Evolutionary conservation across 2,797 vertebrate species (phyloP), one percentile per base, ranked within the genome.

Genomic region (Vespertilio murinus): DNA sequence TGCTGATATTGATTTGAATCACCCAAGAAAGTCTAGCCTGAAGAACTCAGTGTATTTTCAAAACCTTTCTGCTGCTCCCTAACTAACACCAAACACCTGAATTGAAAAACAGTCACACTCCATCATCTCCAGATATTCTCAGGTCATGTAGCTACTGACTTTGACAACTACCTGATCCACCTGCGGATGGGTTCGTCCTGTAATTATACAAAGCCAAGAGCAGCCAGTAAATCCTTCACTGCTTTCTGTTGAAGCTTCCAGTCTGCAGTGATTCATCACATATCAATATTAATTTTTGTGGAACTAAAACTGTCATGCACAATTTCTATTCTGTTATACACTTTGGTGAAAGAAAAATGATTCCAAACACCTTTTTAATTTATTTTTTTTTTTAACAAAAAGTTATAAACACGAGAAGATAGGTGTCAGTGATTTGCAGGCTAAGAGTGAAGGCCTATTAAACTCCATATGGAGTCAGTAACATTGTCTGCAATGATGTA

Each of bases 231-330:
- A 95, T 78, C 54, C 59, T 91, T 85, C 77, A 84, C 56, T 93
- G 65, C 38, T 54, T 93, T 90, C 75, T 91, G 73, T 12, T 56
- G 77, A 94, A 95, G 52, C 0, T 88, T 91, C 49, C 40, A 64
- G 87, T 95, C 20, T 49, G 25, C 40, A 94, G 69, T 79, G 30
- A 95, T 95, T 94, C 91, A 95, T 85, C 73, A 88, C 69, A 28
- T 61, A 94, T 91, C 91, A 91, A 87, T 94, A 94, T 96, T 96
- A 95, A 94, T 94, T 96, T 47, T 74, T 65, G 8, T 67, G 93
- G 84, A 91, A 91, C 38, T 83, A 38, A 95, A 89, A 49, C 64
- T 96, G 64, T 91, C 90, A 93, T 20, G n/a, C 20, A 90, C 16
- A 52, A 56, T 91, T 88, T 94, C 67, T 93, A 84, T 71, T 94